Percentiles rank a stretch among this genome's conserved stretches.
Evolutionary conservation across 2,797 vertebrate species (phyloP).

Genomic region (Girardinus metallicus): DNA sequence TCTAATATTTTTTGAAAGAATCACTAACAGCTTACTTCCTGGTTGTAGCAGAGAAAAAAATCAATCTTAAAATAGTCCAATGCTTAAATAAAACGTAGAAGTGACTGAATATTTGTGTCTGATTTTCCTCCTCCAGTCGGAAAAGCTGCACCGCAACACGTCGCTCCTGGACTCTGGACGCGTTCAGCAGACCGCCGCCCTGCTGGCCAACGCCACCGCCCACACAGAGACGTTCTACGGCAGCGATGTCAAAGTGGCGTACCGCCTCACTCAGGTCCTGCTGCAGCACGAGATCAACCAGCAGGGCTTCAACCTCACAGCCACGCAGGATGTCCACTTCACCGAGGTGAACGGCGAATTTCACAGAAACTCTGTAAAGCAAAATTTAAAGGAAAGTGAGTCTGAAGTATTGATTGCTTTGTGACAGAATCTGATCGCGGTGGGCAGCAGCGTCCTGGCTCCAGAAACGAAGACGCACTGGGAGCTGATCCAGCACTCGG

Average conservation of each 20-base stretch:
- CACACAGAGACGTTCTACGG: conserved; percentile 84
- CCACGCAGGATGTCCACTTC: conserved; percentile 95
- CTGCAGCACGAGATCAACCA: conserved; percentile 90
- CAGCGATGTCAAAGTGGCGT: conserved; percentile 91
- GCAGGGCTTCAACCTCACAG: conserved; percentile 90
- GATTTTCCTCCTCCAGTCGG: conserved; percentile 74
- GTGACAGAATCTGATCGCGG: conserved; percentile 90
- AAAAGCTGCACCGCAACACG: conserved; percentile 83
- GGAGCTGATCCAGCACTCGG: conserved; percentile 93
- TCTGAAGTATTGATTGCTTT: conserved; percentile 34
- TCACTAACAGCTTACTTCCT: background rate
- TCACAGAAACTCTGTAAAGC: background rate
- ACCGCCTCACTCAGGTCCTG: conserved; percentile 85
- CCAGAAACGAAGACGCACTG: conserved; percentile 87
- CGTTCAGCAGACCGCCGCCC: conserved; percentile 82
- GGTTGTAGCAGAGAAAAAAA: too few relatives aligned
- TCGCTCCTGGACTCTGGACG: conserved; percentile 83
- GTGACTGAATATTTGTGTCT: conserved; percentile 10
- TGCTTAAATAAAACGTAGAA: background rate
- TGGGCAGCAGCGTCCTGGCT: conserved; percentile 92
- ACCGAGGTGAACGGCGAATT: conserved; percentile 84
- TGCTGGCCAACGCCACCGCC: conserved; percentile 86
- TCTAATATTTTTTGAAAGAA: background rate
- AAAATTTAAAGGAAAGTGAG: conserved; percentile 1
- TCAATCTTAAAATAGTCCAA: background rate